Percentiles rank a stretch among this genome's conserved stretches.
phyloP scores from a whole-genome alignment of 2,113 vertebrate genomes.

The Mus spicilegus region DNA sequence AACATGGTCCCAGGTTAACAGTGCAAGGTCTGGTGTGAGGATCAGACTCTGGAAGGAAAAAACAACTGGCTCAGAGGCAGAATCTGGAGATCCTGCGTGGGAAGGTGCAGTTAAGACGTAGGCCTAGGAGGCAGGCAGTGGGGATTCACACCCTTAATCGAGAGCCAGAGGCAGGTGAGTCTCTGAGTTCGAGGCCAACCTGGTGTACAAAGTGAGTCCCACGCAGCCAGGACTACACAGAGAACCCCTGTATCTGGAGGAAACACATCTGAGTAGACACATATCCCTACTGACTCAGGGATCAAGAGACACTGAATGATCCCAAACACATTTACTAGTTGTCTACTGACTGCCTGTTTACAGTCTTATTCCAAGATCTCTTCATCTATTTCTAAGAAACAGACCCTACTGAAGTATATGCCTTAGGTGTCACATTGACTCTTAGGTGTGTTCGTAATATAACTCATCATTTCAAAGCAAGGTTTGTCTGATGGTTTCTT shows the following conservation, averaged over 20 bases:
- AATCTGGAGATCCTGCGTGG: background rate
- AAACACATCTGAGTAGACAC: background rate
- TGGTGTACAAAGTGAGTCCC: background rate
- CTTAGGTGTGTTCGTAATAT: background rate
- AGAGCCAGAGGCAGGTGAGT: background rate
- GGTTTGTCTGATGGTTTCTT: background rate
- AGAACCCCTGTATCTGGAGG: background rate
- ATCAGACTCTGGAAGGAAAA: background rate
- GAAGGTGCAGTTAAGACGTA: background rate
- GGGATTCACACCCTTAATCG: background rate
- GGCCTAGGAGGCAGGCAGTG: background rate
- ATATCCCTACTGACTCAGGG: background rate
- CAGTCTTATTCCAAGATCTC: background rate
- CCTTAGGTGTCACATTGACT: slow-evolving; percentile 3
- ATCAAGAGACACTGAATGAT: background rate
- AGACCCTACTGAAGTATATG: background rate
- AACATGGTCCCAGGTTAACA: background rate
- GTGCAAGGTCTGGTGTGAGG: background rate
- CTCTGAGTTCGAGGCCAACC: background rate
- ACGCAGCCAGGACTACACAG: background rate
- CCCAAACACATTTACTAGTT: background rate
- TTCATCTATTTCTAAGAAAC: background rate
- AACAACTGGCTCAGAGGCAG: background rate
- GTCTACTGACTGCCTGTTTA: background rate
- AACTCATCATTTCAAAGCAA: background rate